Evolutionary conservation across 2,888 invertebrate genomes (phyloP), one percentile per base, ranked within the genome.

Genomic region (Caradrina clavipalpis): DNA sequence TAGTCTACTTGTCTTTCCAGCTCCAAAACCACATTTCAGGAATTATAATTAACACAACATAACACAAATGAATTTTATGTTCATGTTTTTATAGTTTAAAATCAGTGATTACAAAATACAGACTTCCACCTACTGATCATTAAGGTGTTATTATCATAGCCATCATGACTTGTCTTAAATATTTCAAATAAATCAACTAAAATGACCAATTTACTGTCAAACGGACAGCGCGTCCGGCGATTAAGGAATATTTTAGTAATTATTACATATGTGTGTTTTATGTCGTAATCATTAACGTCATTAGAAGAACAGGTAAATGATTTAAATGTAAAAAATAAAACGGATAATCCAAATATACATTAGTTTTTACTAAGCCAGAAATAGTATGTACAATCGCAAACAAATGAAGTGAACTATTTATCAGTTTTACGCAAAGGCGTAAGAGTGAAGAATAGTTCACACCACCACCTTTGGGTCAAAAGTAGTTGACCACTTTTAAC

Each of bases 131-230:
- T 11, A 35, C 35, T 10, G 19, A 62, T 65, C 55, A 47, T 75
- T 69, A 66, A 55, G 10, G 51, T 0, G 53, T 57, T 50, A 80
- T 66, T 79, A 74, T 56, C 62, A 35, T 22, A 67, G 22, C 11
- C 57, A 64, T 22, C 39, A 62, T 45, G 65, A 42, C 55, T 31
- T 50, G 58, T 64, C 56, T 74, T 47, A 72, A 70, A 71, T 74
- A 78, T 81, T 68, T 61, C 35, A 71, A 51, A 74, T 81, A 74
- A 81, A 80, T 80, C 57, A 59, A 67, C 69, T 60, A 61, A 74
- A 78, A 78, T 67, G 47, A 56, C 64, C 74, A 73, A 71, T 81
- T 80, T 67, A 39, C 58, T 56, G 69, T 69, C 68, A 81, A 77
- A 73, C 21, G 57, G 22, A 64, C 47, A 35, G 21, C 17, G 61